Conservation (phyloP, 1,140 invertebrate species). For the Drosophila sp. region DNA sequence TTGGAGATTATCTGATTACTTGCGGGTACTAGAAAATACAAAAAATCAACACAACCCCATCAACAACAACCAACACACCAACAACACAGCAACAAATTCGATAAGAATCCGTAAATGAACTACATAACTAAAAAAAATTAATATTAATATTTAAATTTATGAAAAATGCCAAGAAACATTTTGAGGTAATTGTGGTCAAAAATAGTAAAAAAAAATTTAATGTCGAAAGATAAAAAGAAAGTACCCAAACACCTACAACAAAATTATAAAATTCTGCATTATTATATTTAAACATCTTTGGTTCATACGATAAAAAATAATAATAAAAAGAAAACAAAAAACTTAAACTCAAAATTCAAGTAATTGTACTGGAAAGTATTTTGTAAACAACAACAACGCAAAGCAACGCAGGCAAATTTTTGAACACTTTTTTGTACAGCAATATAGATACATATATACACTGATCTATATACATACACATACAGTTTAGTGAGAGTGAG, state of each 20-base stretch:
- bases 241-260: constrained; percentile 59
- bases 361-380: constrained; percentile 64
- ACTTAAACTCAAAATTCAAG: constrained; percentile 42
- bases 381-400: constrained; percentile 60
- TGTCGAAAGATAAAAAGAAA: constrained; percentile 54
- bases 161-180: constrained; percentile 57
- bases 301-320: constrained; percentile 76
- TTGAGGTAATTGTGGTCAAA: constrained; percentile 44
- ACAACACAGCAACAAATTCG: constrained; percentile 60
- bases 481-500: constrained; percentile 39
- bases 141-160: constrained; percentile 79
- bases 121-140: constrained; percentile 64
- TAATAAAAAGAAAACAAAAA: constrained; percentile 38
- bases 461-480: constrained; percentile 60
- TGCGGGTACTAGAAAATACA: constrained; percentile 93
- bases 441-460: constrained; percentile 51
- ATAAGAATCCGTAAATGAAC: constrained; percentile 76
- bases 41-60: constrained; percentile 64
- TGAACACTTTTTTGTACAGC: constrained; percentile 72
- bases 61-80: constrained; percentile 55
- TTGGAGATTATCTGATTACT: constrained; percentile 97
- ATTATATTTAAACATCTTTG: constrained; percentile 81
- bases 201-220: constrained; percentile 36
- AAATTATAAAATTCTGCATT: constrained; percentile 81
- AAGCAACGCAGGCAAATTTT: constrained; percentile 71